Conservation (phyloP, 2,113 vertebrate genomes). For the Leptodactylus fuscus region DNA sequence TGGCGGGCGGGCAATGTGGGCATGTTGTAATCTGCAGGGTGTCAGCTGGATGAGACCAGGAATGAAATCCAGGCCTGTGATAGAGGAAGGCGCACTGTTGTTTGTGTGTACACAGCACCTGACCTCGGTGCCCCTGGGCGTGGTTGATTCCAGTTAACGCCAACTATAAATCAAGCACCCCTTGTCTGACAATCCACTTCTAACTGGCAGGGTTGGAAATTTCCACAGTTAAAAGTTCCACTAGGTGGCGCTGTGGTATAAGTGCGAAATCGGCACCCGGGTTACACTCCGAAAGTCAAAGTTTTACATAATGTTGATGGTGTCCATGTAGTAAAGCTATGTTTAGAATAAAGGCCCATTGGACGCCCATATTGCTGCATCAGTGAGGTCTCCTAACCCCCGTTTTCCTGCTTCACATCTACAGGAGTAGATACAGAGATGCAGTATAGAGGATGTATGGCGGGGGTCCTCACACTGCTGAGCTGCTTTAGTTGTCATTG, state of each 20-base stretch:
- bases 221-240: background rate
- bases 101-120: constrained; percentile 41
- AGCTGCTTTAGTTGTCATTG: too few relatives aligned
- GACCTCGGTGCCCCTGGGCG: constrained; percentile 40
- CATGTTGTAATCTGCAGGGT: background rate
- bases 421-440: background rate
- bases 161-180: constrained; percentile 16
- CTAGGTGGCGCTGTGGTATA: constrained; percentile 25
- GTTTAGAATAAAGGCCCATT: background rate
- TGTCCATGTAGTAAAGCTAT: too few relatives aligned
- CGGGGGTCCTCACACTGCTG: too few relatives aligned
- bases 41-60: background rate
- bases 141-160: background rate
- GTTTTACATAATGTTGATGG: background rate
- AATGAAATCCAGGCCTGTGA: background rate
- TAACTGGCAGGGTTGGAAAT: background rate
- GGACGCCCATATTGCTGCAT: background rate
- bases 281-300: background rate
- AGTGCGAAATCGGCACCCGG: background rate
- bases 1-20: too few relatives aligned
- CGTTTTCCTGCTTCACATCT: background rate
- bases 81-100: background rate
- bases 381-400: background rate
- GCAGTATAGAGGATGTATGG: too few relatives aligned
- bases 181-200: background rate